Percentiles rank a stretch among this genome's conserved stretches.
Evolutionary conservation across 2,113 vertebrate species (phyloP).

Genomic region (Mixornis gularis): DNA sequence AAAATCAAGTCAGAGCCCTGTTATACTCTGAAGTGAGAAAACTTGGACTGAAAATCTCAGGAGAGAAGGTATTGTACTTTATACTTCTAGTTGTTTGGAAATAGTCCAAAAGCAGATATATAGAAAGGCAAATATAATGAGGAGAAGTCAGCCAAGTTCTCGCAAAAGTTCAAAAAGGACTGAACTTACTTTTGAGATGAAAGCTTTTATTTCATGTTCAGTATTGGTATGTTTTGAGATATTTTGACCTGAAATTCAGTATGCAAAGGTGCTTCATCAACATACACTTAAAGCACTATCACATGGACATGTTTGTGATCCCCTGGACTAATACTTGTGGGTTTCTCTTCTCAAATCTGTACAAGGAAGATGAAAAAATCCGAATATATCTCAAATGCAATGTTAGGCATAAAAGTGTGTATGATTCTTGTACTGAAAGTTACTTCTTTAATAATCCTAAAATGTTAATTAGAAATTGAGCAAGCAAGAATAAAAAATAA

Average conservation of each 20-base stretch:
- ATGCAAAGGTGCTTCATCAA: neutral
- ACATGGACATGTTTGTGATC: neutral
- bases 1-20: neutral
- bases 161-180: neutral
- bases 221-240: neutral
- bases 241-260: neutral
- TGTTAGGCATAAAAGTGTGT: neutral
- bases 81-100: neutral
- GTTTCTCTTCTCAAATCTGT: neutral
- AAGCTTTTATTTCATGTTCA: neutral
- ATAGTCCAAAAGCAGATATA: neutral
- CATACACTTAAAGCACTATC: neutral
- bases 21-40: neutral
- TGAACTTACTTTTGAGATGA: neutral
- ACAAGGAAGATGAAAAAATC: neutral
- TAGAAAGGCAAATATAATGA: conserved; percentile 2
- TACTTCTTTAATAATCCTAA: neutral
- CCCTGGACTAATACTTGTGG: neutral
- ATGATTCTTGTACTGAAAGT: neutral
- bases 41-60: neutral
- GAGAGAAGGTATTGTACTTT: neutral
- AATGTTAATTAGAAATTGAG: neutral
- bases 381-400: neutral
- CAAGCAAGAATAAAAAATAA: neutral
- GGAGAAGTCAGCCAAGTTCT: neutral